Conservation (phyloP, 2,888 invertebrate genomes). For the Macropis europaea region DNA sequence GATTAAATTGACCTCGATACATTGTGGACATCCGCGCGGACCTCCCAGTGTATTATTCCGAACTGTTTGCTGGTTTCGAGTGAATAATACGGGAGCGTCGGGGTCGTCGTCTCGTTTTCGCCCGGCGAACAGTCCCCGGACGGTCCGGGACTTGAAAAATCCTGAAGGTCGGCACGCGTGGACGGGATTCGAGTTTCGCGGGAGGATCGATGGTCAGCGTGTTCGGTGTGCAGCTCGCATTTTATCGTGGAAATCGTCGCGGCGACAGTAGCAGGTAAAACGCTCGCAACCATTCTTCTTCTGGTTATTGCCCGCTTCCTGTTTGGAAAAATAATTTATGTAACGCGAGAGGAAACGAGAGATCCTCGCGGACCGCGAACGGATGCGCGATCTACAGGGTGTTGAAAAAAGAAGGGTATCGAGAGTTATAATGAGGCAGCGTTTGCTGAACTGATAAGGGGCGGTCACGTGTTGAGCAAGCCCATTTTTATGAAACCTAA, state of each 20-base stretch:
- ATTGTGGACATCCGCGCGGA: slow-evolving; percentile 53
- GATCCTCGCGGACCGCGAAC: slow-evolving; percentile 46
- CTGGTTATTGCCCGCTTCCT: slow-evolving; percentile 33
- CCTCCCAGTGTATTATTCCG: slow-evolving; percentile 38
- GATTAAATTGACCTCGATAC: slow-evolving; percentile 66
- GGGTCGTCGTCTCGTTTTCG: no score
- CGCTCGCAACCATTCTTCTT: slow-evolving; percentile 15
- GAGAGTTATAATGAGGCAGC: no score
- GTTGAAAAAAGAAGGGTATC: no score
- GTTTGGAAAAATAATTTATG: slow-evolving; percentile 49
- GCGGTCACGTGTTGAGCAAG: no score
- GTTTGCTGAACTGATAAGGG: no score
- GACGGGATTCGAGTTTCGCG: not conserved
- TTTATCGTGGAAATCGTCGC: slow-evolving; percentile 47
- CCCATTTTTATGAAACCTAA: no score
- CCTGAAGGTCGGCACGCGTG: no score
- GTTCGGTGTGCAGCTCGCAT: slow-evolving; percentile 24
- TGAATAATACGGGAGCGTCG: not conserved
- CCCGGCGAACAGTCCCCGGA: no score
- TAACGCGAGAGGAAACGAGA: slow-evolving; percentile 45
- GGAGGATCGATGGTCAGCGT: slow-evolving; percentile 35
- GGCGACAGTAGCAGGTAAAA: slow-evolving; percentile 51
- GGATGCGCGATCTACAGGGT: no score
- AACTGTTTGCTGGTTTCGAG: slow-evolving; percentile 32
- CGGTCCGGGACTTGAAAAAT: no score